Conservation (phyloP, 2,888 invertebrate genomes). For the Laspeyria flexula region DNA sequence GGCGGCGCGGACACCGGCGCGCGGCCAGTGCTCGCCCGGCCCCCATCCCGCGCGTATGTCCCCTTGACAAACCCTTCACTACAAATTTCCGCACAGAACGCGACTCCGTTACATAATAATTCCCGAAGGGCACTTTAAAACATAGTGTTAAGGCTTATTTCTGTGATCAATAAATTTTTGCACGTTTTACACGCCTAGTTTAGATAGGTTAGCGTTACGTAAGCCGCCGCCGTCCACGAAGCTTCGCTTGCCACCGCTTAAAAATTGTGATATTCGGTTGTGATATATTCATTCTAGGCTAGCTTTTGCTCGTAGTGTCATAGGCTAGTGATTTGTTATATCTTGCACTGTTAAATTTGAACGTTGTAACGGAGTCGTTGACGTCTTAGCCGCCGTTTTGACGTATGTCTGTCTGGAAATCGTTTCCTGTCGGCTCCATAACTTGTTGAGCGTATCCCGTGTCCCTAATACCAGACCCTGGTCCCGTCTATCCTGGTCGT, state of each 20-base stretch:
- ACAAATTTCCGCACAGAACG: conserved; percentile 66
- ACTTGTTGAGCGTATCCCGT: conserved; percentile 56
- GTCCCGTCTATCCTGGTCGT: conserved; percentile 46
- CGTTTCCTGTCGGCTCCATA: conserved; percentile 36
- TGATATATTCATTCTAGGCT: conserved; percentile 78
- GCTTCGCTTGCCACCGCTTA: conserved; percentile 84
- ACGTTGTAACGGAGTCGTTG: conserved; percentile 56
- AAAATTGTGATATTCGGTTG: conserved; percentile 85
- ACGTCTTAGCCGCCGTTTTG: conserved; percentile 58
- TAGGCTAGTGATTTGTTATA: conserved; percentile 31
- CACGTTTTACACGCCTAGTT: conserved; percentile 78
- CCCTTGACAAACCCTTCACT: conserved; percentile 62
- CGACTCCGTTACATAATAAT: conserved; percentile 81
- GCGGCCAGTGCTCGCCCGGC: conserved; percentile 79
- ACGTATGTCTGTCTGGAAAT: conserved; percentile 49
- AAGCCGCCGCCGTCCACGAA: conserved; percentile 84
- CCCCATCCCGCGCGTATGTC: conserved; percentile 78
- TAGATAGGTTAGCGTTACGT: conserved; percentile 76
- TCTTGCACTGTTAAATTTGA: conserved; percentile 29
- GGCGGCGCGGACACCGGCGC: conserved; percentile 48
- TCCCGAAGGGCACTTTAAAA: conserved; percentile 64
- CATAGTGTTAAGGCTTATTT: conserved; percentile 82
- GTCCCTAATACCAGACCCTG: conserved; percentile 42
- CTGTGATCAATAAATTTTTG: conserved; percentile 83
- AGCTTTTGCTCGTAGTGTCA: conserved; percentile 78